These are phyloP conservation scores for Brenthis hecate DNA, from an alignment of 2,888 invertebrate genomes.

Conservation along the genomic window DNA sequence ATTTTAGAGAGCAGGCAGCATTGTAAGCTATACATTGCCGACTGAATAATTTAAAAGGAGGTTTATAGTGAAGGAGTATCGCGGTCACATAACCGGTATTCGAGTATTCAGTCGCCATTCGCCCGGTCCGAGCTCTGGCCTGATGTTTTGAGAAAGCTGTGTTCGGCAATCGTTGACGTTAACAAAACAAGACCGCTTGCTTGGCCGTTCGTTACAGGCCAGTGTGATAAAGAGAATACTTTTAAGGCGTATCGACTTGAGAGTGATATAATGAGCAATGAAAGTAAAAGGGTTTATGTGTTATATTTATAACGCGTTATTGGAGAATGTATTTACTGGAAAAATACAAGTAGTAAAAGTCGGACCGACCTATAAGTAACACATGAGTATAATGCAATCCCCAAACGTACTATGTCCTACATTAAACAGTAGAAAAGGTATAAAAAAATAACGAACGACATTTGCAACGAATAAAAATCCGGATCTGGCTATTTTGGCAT, in stretches of 20 bases:
- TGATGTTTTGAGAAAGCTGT: slow-evolving; percentile 80
- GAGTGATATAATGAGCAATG: slow-evolving; percentile 38
- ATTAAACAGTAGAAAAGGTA: too few relatives aligned
- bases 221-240: slow-evolving; percentile 52
- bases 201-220: slow-evolving; percentile 60
- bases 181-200: slow-evolving; percentile 72
- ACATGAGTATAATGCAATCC: too few relatives aligned
- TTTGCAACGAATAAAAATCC: too few relatives aligned
- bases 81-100: slow-evolving; percentile 82
- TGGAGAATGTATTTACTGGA: slow-evolving; percentile 20
- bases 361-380: not conserved
- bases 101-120: slow-evolving; percentile 69
- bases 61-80: slow-evolving; percentile 68
- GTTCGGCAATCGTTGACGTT: slow-evolving; percentile 71
- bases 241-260: slow-evolving; percentile 46
- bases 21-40: slow-evolving; percentile 54
- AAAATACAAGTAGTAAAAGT: slow-evolving; percentile 8
- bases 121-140: slow-evolving; percentile 59
- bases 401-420: too few relatives aligned
- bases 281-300: slow-evolving; percentile 38
- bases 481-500: too few relatives aligned
- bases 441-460: too few relatives aligned
- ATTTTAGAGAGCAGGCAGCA: slow-evolving; percentile 49
- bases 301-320: slow-evolving; percentile 28
- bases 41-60: slow-evolving; percentile 47